Evolutionary conservation across 2,888 invertebrate species (phyloP), one percentile per base, ranked within the genome.

Genomic region (Hirtodrosophila trivittata): DNA sequence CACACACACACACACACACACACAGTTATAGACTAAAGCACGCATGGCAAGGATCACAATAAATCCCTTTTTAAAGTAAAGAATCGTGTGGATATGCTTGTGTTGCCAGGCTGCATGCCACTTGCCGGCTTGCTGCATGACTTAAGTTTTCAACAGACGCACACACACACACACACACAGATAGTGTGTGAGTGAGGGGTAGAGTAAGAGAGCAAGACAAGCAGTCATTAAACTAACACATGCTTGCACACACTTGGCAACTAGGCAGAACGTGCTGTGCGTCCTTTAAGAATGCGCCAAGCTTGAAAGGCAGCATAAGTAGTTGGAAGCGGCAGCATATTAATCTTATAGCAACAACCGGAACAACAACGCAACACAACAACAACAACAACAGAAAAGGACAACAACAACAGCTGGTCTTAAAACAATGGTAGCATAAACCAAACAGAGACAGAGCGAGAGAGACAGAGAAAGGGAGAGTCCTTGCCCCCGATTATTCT

Each of bases 311-410:
- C 84, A 81, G 75, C 81, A 81, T 81, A 84, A 82, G 82, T 78
- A 81, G 76, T 77, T 64, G 78, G 84, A 82, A 76, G 72, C 74
- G 76, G 76, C 78, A 82, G 85, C 84, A 77, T 84, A 82, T 82
- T 84, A 82, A 82, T 82, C 84, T 84, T 72, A 56, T 51, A 77
- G 37, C 59, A 75, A 68, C 67, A 68, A 51, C 70, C 41, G 46
- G 57, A 56, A 66, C 42, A 71, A 60, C 64, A 76, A 45, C 43
- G 70, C 2, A 21, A 21, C 18, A 51, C 57, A 59, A 46, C 56
- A 55, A 49, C 47, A 65, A 60, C 46, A 45, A 33, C 25, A 55
- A 59, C 32, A 42, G 14, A 33, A 16, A 16, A 13, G 3, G 14
- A n/a, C 5, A 37, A 32, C 14, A 63, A 49, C n/a, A 25, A 37